Base-by-base conservation (phyloP, 2,113 vertebrate genomes). In the Chaetura pelagica region DNA sequence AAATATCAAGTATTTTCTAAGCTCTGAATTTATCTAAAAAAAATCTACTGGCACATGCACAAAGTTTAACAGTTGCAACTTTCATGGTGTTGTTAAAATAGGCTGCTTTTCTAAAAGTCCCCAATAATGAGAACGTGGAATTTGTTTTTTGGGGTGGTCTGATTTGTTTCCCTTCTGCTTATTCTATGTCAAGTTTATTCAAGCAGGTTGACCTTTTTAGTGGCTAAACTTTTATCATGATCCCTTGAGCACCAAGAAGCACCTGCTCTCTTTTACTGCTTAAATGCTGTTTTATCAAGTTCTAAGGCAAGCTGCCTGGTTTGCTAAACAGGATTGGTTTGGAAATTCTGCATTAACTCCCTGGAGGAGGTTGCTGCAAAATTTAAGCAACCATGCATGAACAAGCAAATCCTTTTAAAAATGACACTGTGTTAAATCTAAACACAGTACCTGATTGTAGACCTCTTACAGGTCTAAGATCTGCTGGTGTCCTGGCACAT, bases 261-360 rank as follows among this genome's bases (percentile, higher is more conserved):
- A 54, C 40, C 81, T 94, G n/a, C 52, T 96, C 69, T 55, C 87
- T 92, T 69, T n/a, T 66, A 29, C 46, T 78, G 66, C 17, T 93
- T 84, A 59, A 95, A 57, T 69, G 44, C 38, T 26, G 3, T 84
- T 95, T 87, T 76, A 77, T 75, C 84, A 84, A 49, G 29, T 86
- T 81, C 40, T 69, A 30, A 84, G 27, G 59, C 59, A 57, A 93
- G 69, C 66, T 92, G 48, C 85, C 90, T 73, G 30, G 74, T 90
- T 93, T 88, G n/a, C 79, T 91, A 48, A 92, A 48, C 67, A 81
- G 21, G 34, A 48, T 93, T 57, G 92, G 92, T 78, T 87, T 32
- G 62, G 89, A 88, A 86, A 68, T 69, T 96, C 59, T 76, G 67
- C 92, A 66, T 69, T 62, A 76, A 79, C 26, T 57, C n/a, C 67